Evolutionary conservation across 2,888 invertebrate genomes (phyloP).

Genomic region (Operophtera brumata): DNA sequence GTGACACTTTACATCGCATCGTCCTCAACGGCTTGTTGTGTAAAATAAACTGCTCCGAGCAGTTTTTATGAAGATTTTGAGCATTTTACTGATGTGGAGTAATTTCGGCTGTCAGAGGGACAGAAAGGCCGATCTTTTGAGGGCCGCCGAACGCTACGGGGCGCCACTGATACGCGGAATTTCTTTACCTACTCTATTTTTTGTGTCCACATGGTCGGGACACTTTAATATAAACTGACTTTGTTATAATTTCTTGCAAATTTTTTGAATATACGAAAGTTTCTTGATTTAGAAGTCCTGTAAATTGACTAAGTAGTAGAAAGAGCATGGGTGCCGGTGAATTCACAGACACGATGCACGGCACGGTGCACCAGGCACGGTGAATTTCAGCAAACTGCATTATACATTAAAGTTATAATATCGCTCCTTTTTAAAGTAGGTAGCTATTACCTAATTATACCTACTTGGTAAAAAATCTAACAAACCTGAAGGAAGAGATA

Average conservation of each 20-base stretch:
- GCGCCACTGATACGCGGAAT: constrained; percentile 67
- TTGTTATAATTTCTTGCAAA: constrained; percentile 33
- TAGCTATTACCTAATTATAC: too few relatives aligned
- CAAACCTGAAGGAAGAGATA: too few relatives aligned
- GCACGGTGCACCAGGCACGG: too few relatives aligned
- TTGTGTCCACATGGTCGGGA: constrained; percentile 41
- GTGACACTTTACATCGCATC: constrained; percentile 52
- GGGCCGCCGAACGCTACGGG: constrained; percentile 66
- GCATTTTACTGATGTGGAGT: constrained; percentile 57
- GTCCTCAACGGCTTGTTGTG: constrained; percentile 65
- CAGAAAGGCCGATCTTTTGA: constrained; percentile 60
- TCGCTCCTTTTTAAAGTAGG: too few relatives aligned
- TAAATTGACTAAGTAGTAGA: constrained; percentile 2
- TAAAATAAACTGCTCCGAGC: constrained; percentile 70
- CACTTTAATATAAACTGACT: constrained; percentile 34
- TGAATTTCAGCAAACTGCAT: too few relatives aligned
- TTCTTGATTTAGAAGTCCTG: constrained; percentile 1
- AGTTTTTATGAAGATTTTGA: constrained; percentile 49
- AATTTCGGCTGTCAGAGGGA: constrained; percentile 76
- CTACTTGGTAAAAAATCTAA: too few relatives aligned
- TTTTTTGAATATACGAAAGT: constrained; percentile 19
- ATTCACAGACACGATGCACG: too few relatives aligned
- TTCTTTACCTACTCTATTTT: constrained; percentile 62
- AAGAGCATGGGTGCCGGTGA: too few relatives aligned
- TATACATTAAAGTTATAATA: too few relatives aligned